Percentiles rank a stretch among this genome's conserved stretches.
Evolutionary conservation across 2,113 vertebrate genomes (phyloP).

Genomic region (Platichthys flesus): DNA sequence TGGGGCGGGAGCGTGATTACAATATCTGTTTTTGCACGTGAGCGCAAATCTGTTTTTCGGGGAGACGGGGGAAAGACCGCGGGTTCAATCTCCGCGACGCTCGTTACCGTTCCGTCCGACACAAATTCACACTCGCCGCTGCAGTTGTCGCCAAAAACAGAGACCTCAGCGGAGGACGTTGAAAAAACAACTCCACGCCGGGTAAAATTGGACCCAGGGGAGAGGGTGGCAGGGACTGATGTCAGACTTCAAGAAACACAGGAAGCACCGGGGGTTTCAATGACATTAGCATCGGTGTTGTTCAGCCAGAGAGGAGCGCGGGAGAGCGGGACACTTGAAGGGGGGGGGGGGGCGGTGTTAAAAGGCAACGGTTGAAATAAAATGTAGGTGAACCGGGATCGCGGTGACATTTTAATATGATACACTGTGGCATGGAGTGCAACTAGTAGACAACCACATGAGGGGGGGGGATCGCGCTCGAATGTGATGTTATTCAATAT

Average conservation of each 20-base stretch:
- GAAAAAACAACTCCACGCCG: slow-evolving; percentile 56
- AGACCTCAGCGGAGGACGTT: slow-evolving; percentile 73
- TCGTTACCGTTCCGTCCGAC: slow-evolving; percentile 73
- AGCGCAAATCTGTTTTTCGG: slow-evolving; percentile 66
- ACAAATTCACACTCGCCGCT: slow-evolving; percentile 55
- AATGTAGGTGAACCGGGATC: slow-evolving; percentile 3
- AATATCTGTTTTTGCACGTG: slow-evolving; percentile 58
- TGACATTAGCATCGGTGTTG: slow-evolving; percentile 60
- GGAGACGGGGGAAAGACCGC: slow-evolving; percentile 2
- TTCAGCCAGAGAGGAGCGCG: slow-evolving; percentile 20
- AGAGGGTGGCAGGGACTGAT: slow-evolving; percentile 64
- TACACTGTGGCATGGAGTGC: not conserved
- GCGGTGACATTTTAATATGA: slow-evolving; percentile 4
- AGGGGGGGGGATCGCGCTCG: not conserved
- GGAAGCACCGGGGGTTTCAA: slow-evolving; percentile 70
- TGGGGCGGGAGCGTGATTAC: slow-evolving; percentile 54
- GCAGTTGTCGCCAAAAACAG: slow-evolving; percentile 65
- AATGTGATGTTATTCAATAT: not conserved
- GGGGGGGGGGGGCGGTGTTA: not conserved
- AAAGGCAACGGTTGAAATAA: slow-evolving; percentile 14
- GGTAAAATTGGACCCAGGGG: slow-evolving; percentile 76
- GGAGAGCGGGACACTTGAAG: slow-evolving; percentile 20
- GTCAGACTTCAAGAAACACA: slow-evolving; percentile 67
- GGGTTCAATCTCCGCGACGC: slow-evolving; percentile 58
- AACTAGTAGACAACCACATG: not conserved